Evolutionary conservation across 2,113 vertebrate genomes (phyloP).

Genomic region (Cinclus mexicanus): DNA sequence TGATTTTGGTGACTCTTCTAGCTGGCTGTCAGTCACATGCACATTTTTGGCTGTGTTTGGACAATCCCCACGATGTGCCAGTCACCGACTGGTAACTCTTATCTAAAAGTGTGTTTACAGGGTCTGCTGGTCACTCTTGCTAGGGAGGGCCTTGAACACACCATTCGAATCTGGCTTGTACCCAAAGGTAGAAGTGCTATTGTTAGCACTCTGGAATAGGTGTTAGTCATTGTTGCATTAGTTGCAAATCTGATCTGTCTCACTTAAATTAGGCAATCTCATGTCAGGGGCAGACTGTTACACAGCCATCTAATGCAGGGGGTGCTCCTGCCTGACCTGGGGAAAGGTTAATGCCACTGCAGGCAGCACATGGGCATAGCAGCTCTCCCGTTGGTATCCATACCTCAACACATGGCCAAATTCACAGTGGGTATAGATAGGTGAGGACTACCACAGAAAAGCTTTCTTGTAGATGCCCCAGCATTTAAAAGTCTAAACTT

Average conservation of each 20-base stretch:
- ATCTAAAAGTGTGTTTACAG: neutral
- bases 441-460: neutral
- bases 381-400: neutral
- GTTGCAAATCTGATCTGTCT: neutral
- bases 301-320: neutral
- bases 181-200: neutral
- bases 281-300: neutral
- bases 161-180: neutral
- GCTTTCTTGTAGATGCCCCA: neutral
- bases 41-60: neutral
- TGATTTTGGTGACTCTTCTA: neutral
- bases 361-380: neutral
- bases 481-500: neutral
- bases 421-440: neutral
- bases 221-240: neutral
- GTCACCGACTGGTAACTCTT: neutral
- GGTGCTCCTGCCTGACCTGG: neutral
- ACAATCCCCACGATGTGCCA: neutral
- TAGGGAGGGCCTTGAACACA: neutral
- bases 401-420: neutral
- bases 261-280: neutral
- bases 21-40: fast-evolving
- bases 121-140: neutral
- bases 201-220: neutral
- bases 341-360: neutral